These are phyloP conservation scores for Spermophilus dauricus DNA, from an alignment of 2,113 vertebrate genomes.

Conservation along the genomic window DNA sequence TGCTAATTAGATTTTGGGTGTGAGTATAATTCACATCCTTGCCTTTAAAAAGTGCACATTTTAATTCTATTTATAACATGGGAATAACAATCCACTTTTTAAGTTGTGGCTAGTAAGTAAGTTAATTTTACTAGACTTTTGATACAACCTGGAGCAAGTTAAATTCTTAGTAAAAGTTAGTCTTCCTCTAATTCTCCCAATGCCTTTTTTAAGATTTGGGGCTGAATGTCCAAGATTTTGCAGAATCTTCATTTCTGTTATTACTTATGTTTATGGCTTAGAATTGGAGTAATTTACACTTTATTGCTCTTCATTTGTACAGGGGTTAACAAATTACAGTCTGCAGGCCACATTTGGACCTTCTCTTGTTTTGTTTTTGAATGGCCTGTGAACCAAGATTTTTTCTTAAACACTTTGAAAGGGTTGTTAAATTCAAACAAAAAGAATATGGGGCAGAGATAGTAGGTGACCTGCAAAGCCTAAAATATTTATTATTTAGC, in stretches of 20 bases:
- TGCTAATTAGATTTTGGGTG: neutral
- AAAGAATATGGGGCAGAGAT: neutral
- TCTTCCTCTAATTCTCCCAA: neutral
- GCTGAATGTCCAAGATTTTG: neutral
- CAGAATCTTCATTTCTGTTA: neutral
- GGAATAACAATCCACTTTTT: neutral
- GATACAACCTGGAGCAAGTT: neutral
- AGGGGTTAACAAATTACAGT: neutral
- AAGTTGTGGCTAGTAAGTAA: neutral
- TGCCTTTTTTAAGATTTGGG: neutral
- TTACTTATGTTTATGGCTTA: neutral
- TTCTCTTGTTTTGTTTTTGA: neutral
- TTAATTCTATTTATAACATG: neutral
- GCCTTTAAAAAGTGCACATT: neutral
- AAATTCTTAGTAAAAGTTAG: constrained; percentile 15
- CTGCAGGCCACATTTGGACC: neutral
- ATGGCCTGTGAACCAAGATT: neutral
- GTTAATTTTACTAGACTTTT: neutral
- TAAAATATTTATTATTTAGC: neutral
- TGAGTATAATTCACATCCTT: neutral
- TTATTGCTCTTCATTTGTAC: neutral
- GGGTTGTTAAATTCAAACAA: neutral
- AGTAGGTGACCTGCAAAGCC: neutral
- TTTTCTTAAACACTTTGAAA: neutral
- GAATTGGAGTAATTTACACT: neutral